Base-by-base conservation (phyloP, 2,797 vertebrate genomes). In the Paedocypris micromegethes region DNA sequence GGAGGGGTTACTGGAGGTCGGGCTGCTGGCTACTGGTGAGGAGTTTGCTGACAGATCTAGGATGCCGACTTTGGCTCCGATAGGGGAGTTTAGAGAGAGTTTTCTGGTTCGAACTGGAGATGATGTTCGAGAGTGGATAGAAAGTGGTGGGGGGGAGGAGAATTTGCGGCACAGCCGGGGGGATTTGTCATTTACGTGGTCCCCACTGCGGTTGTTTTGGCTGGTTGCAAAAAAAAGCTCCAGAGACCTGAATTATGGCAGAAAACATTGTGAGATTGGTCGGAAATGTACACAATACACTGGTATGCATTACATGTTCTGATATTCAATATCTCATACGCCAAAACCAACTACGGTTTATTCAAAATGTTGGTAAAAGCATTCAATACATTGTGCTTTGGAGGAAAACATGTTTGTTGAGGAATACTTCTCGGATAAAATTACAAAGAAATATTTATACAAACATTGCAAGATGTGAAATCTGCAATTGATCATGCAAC, bases 171-270 rank as follows among this genome's bases (percentile, higher is more conserved):
- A 92, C n/a, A 98, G 88, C 40, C 88, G 92, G 9, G 96, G 96
- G 4, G 96, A 95, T 79, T 94, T 95, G 45, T 97, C 93, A n/a
- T 86, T 86, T 55, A 81, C 74, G 74, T 92, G 91, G 66, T 96
- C 94, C 9, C 91, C 89, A 68, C 84, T 60, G 75, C 93, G 88
- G 83, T 86, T 96, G 79, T 94, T 95, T 80, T 94, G 94, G 75
- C 90, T 97, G 55, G 91, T 93, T 75, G 93, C 94, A 76, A 97
- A 98, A 87, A 98, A 98, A 58, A 98, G 78, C 83, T 98, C 96
- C 89, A 98, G 79, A 40, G 94, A 96, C 83, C 96, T 98, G 82
- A 73, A 58, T 51, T 53, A n/a, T 65, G 23, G 76, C 63, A 72
- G 23, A 50, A 1, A 63, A 77, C 44, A 65, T 39, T 42, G 9